Conservation (phyloP, 2,888 invertebrate genomes). For the Arctia plantaginis region DNA sequence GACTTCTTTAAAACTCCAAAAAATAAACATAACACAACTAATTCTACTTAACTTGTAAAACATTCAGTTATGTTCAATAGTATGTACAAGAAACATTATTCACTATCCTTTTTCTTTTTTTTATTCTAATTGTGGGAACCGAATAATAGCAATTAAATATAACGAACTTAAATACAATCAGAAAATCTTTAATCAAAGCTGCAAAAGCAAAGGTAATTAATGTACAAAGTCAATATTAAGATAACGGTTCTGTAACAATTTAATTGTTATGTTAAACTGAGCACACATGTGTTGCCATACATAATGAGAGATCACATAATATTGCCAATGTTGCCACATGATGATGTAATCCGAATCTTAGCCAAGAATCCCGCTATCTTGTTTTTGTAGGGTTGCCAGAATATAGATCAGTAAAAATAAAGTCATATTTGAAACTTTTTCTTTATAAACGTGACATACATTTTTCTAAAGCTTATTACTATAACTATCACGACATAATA, state of each 20-base stretch:
- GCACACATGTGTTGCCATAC: conserved; percentile 52
- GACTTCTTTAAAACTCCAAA: too few relatives aligned
- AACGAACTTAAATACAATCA: conserved; percentile 33
- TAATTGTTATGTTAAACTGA: conserved; percentile 52
- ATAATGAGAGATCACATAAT: conserved; percentile 63
- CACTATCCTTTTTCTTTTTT: background rate
- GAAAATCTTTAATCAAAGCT: conserved; percentile 26
- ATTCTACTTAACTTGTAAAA: background rate
- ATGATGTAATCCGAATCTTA: conserved; percentile 60
- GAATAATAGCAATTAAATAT: conserved; percentile 34
- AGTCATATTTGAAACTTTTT: background rate
- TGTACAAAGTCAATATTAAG: background rate
- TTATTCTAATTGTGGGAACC: too few relatives aligned
- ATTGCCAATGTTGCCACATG: conserved; percentile 56
- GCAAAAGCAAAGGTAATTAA: conserved; percentile 36
- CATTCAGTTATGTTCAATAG: background rate
- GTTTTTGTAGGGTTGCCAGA: conserved; percentile 36
- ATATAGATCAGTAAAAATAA: conserved; percentile 3
- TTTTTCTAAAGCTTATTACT: background rate
- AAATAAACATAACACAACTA: too few relatives aligned
- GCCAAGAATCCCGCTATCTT: conserved; percentile 34
- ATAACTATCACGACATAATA: too few relatives aligned
- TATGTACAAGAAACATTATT: background rate
- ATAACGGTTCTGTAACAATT: conserved; percentile 28
- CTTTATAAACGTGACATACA: too few relatives aligned